Conservation (phyloP, 2,797 vertebrate genomes). For the Prunella strophiata region DNA sequence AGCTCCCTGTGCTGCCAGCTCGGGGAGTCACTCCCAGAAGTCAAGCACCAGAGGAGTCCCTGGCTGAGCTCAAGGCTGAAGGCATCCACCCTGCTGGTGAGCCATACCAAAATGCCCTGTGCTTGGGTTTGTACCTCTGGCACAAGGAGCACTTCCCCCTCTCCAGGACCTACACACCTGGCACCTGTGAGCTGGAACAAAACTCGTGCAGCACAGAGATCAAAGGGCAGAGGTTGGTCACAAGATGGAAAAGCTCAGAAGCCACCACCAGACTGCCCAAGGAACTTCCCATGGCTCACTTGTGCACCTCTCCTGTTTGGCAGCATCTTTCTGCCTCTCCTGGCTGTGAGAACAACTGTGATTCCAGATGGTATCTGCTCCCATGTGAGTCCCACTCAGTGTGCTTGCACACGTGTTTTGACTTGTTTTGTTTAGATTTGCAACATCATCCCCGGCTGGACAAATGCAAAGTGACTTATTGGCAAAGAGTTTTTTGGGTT, state of each 20-base stretch:
- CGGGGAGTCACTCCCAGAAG: fast-evolving
- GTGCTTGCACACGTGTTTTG: neutral
- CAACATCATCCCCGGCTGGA: neutral
- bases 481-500: neutral
- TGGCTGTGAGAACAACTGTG: neutral
- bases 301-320: neutral
- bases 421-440: conserved; percentile 21
- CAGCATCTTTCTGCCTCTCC: neutral
- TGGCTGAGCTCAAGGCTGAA: neutral
- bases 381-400: neutral
- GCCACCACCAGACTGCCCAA: neutral
- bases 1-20: neutral
- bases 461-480: conserved; percentile 11
- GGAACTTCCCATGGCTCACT: neutral
- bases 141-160: fast-evolving
- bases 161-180: fast-evolving
- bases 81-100: neutral
- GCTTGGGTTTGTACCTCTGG: neutral
- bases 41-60: too few species aligned
- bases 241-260: neutral
- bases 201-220: neutral
- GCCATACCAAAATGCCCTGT: fast-evolving
- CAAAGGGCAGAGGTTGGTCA: neutral
- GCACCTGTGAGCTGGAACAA: neutral
- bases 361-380: conserved; percentile 44